Evolutionary conservation across 2,797 vertebrate species (phyloP).

Genomic region (Selene dorsalis): DNA sequence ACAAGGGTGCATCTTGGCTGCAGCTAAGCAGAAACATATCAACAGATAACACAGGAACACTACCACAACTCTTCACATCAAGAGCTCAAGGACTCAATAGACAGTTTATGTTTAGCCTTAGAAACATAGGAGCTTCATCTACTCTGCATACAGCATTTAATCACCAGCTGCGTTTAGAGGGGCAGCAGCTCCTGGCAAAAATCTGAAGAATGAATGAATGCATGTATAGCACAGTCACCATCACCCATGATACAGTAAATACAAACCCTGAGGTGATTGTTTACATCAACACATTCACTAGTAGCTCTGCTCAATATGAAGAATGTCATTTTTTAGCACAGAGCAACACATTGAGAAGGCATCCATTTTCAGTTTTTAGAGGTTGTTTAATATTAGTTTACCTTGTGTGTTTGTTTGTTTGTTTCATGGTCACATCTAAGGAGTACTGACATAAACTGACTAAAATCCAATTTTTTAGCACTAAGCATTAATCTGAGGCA

Average conservation of each 20-base stretch:
- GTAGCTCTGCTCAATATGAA: not conserved
- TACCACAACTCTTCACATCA: constrained; percentile 17
- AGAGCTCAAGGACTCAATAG: constrained; percentile 29
- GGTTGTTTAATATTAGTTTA: not conserved
- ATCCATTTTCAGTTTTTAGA: not conserved
- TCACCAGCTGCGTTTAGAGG: constrained; percentile 28
- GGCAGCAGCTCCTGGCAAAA: constrained; percentile 33
- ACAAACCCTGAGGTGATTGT: constrained; percentile 12
- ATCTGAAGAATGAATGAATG: constrained; percentile 8
- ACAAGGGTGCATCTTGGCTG: constrained; percentile 31
- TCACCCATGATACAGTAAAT: constrained; percentile 4
- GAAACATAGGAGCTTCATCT: constrained; percentile 23
- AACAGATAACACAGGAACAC: constrained; percentile 15
- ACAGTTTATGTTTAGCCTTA: constrained; percentile 56
- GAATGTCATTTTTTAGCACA: constrained; percentile 8
- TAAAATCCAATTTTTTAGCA: no score
- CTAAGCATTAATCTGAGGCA: not conserved
- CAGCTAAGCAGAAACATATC: constrained; percentile 12
- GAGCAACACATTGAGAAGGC: constrained; percentile 2
- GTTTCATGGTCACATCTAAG: not conserved
- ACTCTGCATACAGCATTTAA: constrained; percentile 14
- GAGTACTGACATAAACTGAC: not conserved
- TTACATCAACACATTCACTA: constrained; percentile 3
- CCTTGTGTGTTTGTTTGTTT: not conserved
- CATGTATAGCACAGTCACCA: not conserved